A percentile compares a stretch with the other conserved stretches of the same genome.
Evolutionary conservation across 2,113 vertebrate genomes (phyloP).

Genomic region (Leptobrachium leishanense): DNA sequence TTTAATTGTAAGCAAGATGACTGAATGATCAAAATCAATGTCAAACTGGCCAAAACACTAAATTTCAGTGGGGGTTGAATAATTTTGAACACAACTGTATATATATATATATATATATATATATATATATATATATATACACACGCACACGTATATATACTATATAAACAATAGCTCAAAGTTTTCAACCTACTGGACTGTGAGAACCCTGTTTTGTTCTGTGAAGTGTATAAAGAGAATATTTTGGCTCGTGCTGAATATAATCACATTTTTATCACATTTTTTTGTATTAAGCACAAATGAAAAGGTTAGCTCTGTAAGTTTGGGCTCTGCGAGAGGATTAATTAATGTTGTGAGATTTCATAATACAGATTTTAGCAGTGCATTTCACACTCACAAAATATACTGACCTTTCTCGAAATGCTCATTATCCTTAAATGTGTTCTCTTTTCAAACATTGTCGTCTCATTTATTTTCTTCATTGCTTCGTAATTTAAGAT

Average conservation of each 20-base stretch:
- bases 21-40: too few species aligned
- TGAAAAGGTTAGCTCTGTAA: slow-evolving; percentile 60
- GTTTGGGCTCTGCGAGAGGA: slow-evolving; percentile 53
- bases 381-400: slow-evolving; percentile 51
- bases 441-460: slow-evolving; percentile 64
- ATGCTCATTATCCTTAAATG: slow-evolving; percentile 63
- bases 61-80: too few species aligned
- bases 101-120: too few species aligned
- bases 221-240: slow-evolving; percentile 3
- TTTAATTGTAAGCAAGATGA: too few species aligned
- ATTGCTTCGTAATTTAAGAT: slow-evolving; percentile 58
- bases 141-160: too few species aligned
- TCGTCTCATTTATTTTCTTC: slow-evolving; percentile 62
- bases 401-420: slow-evolving; percentile 60
- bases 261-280: slow-evolving; percentile 55
- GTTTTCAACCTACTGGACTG: neutral
- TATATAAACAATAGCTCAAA: too few species aligned
- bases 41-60: too few species aligned
- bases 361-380: slow-evolving; percentile 51
- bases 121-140: too few species aligned
- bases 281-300: slow-evolving; percentile 55
- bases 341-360: slow-evolving; percentile 62
- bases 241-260: slow-evolving; percentile 34
- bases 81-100: too few species aligned
- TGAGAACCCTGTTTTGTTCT: neutral